phyloP scores from a whole-genome alignment of 2,888 invertebrate species.

The Julus scanicus region DNA sequence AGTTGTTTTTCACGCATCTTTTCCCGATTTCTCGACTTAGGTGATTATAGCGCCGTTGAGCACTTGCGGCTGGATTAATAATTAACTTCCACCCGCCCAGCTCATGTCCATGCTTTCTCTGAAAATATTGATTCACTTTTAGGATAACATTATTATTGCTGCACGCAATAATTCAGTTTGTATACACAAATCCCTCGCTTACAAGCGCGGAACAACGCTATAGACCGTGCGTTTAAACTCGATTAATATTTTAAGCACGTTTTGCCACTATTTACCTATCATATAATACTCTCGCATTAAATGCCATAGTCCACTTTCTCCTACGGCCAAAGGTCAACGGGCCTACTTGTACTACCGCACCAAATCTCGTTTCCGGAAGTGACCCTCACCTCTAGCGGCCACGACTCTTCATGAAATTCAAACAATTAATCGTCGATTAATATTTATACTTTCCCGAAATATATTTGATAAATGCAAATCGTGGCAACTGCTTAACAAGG shows the following conservation, averaged over 20 bases:
- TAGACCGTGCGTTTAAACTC: conserved; percentile 11
- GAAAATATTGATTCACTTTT: conserved; percentile 41
- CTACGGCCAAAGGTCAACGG: conserved; percentile 5
- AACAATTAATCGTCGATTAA: neutral
- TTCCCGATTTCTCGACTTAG: neutral
- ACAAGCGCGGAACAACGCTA: neutral
- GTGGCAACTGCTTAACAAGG: neutral
- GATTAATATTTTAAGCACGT: conserved; percentile 31
- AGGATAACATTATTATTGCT: conserved; percentile 40
- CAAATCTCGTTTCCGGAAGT: neutral
- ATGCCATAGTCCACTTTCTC: neutral
- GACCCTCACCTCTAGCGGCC: neutral
- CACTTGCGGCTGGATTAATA: neutral
- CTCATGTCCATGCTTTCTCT: conserved; percentile 32
- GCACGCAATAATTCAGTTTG: conserved; percentile 45
- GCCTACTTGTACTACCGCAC: neutral
- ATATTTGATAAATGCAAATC: neutral
- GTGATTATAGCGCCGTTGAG: neutral
- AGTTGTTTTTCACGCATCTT: neutral
- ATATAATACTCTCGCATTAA: neutral
- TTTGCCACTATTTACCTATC: conserved; percentile 3
- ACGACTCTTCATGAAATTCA: neutral
- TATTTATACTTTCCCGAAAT: neutral
- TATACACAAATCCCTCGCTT: conserved; percentile 30
- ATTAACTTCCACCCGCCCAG: neutral